Evolutionary conservation across 2,113 vertebrate species (phyloP).

Genomic region (Trachemys scripta): DNA sequence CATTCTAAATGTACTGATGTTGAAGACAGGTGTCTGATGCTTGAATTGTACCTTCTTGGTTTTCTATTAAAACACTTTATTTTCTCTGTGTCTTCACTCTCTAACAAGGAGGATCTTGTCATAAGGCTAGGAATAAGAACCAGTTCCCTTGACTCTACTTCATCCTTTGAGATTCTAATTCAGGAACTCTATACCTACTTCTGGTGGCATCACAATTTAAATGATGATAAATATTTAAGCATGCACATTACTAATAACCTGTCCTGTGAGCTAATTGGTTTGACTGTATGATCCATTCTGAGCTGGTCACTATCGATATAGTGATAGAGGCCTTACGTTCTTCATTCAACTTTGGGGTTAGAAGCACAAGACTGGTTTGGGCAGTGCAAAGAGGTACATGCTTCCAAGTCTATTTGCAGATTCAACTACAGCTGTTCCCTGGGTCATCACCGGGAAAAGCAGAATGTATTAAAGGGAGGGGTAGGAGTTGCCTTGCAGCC

Average conservation of each 20-base stretch:
- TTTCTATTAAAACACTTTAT: conserved; percentile 61
- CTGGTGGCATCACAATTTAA: background rate
- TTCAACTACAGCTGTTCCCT: background rate
- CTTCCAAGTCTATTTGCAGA: background rate
- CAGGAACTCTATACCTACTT: background rate
- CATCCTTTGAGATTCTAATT: background rate
- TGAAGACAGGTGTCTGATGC: conserved; percentile 20
- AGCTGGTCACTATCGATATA: background rate
- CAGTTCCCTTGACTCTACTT: conserved; percentile 16
- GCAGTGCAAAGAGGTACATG: background rate
- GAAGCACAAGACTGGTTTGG: background rate
- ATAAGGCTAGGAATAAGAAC: background rate
- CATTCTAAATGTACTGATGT: conserved; percentile 25
- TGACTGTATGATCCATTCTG: background rate
- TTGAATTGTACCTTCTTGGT: conserved; percentile 50
- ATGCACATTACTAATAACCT: background rate
- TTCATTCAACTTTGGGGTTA: background rate
- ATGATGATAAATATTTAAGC: background rate
- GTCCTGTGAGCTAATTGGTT: background rate
- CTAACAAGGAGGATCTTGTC: conserved; percentile 56
- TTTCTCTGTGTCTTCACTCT: conserved; percentile 55
- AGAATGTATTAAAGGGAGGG: background rate
- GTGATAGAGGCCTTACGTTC: background rate
- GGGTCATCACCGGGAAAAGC: background rate
- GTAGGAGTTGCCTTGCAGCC: background rate